phyloP scores from a whole-genome alignment of 1,140 invertebrate genomes.

The Sycophila sp. region DNA sequence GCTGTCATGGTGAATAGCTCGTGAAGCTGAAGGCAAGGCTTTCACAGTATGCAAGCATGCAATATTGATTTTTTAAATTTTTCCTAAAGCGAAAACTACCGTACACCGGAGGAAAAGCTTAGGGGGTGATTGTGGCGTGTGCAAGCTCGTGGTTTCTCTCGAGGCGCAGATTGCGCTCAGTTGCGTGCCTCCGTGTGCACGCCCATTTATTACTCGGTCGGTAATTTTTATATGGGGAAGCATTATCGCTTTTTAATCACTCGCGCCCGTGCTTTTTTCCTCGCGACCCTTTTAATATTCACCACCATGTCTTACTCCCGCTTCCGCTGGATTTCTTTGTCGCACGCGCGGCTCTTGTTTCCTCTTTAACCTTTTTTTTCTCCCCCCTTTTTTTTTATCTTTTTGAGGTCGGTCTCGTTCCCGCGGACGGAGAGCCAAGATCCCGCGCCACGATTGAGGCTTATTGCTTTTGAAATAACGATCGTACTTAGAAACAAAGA shows the following conservation, averaged over 20 bases:
- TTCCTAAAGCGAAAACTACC: too few species aligned
- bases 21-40: too few species aligned
- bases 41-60: too few species aligned
- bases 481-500: constrained; percentile 1
- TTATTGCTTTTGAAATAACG: neutral
- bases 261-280: too few species aligned
- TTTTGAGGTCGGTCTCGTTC: neutral
- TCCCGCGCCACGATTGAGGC: neutral
- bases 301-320: too few species aligned
- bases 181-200: constrained; percentile 56
- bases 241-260: constrained; percentile 56
- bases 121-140: constrained; percentile 58
- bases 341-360: too few species aligned
- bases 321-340: too few species aligned
- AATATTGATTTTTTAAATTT: too few species aligned
- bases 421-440: neutral
- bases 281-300: too few species aligned
- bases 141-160: constrained; percentile 44
- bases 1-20: too few species aligned
- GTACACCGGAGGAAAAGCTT: constrained; percentile 18
- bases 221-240: constrained; percentile 51
- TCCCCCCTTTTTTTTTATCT: neutral
- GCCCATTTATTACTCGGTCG: constrained; percentile 53
- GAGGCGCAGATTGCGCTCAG: constrained; percentile 49
- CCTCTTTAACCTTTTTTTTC: neutral